These are phyloP conservation scores for Anolis sagrei DNA, from an alignment of 2,113 vertebrate species.

Conservation along the genomic window DNA sequence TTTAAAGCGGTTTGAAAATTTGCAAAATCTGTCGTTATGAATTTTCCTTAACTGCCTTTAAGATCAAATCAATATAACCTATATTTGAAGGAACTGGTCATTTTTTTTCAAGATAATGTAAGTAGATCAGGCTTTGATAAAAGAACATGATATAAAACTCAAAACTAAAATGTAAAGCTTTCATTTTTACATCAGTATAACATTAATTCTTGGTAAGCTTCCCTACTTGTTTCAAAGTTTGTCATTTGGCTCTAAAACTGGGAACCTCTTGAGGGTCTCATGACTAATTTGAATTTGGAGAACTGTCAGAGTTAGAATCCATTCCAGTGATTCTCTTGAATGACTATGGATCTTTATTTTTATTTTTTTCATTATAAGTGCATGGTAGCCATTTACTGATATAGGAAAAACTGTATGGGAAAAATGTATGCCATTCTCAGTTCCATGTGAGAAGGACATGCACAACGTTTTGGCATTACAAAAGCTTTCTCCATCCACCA, in stretches of 20 bases:
- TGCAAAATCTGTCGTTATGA: conserved; percentile 46
- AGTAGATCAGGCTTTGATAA: not conserved
- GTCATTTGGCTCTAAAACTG: not conserved
- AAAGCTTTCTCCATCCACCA: not conserved
- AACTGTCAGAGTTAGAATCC: not conserved
- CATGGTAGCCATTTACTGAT: not conserved
- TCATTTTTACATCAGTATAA: not conserved
- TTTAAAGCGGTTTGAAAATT: conserved; percentile 31
- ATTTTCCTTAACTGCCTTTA: not conserved
- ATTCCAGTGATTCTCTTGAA: not conserved
- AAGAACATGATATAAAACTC: not conserved
- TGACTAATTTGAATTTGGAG: not conserved
- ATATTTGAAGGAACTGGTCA: not conserved
- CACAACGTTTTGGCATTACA: too few species aligned
- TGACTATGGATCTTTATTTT: not conserved
- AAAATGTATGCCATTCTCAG: not conserved
- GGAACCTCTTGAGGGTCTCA: not conserved
- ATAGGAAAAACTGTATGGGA: not conserved
- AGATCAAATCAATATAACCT: not conserved
- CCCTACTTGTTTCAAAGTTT: not conserved
- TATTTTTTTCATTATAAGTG: not conserved
- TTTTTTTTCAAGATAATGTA: not conserved
- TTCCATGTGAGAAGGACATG: too few species aligned
- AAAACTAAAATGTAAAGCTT: too few species aligned
- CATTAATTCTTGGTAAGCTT: not conserved